Evolutionary conservation across 2,113 vertebrate species (phyloP).

Genomic region (Lota lota): DNA sequence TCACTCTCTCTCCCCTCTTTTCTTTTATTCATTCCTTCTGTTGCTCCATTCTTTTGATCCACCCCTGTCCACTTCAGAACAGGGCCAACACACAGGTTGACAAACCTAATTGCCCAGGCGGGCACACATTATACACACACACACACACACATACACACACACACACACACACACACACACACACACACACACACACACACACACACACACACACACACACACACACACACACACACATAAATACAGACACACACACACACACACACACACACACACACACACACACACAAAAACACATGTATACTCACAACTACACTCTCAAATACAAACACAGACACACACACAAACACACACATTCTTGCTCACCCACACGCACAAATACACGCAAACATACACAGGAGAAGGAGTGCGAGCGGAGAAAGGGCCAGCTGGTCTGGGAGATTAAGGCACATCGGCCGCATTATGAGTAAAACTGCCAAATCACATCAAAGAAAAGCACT

Average conservation of each 20-base stretch:
- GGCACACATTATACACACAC: conserved; percentile 5
- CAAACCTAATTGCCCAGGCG: conserved; percentile 27
- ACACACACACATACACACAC: conserved; percentile 4
- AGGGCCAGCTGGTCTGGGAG: conserved; percentile 73
- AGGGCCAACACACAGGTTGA: conserved; percentile 53
- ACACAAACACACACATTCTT: too few species aligned
- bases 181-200: too few species aligned
- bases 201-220: too few species aligned
- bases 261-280: too few species aligned
- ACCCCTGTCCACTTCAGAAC: conserved; percentile 44
- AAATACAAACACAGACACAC: neutral
- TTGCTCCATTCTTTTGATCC: conserved; percentile 19
- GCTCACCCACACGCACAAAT: conserved; percentile 16
- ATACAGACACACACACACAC: too few species aligned
- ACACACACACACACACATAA: too few species aligned
- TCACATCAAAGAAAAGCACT: conserved; percentile 68
- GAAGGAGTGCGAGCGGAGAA: conserved; percentile 52
- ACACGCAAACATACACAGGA: neutral
- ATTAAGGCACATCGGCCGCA: conserved; percentile 63
- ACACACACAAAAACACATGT: too few species aligned
- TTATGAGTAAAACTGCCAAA: conserved; percentile 62
- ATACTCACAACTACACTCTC: neutral
- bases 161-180: too few species aligned
- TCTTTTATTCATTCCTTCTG: conserved; percentile 26
- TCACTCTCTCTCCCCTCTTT: neutral